These are phyloP conservation scores for Erpetoichthys calabaricus DNA, from an alignment of 2,797 vertebrate genomes.

Conservation along the genomic window DNA sequence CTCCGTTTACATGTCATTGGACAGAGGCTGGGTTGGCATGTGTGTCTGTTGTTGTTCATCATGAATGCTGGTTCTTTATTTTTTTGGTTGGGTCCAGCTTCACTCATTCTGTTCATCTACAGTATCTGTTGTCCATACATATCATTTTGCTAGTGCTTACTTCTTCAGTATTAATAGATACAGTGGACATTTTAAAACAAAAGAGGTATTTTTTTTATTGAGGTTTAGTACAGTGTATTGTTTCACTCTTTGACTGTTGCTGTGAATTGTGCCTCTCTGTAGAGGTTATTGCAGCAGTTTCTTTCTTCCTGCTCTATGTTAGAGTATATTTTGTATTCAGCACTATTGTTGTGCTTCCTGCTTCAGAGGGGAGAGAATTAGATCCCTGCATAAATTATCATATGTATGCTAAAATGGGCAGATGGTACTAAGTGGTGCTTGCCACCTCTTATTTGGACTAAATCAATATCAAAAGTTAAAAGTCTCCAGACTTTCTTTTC, in stretches of 20 bases:
- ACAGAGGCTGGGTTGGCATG: conserved; percentile 9
- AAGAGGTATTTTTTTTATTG: conserved; percentile 23
- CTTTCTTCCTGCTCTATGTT: conserved; percentile 88
- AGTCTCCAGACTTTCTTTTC: no score
- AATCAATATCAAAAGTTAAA: no score
- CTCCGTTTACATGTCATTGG: neutral
- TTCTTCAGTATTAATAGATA: conserved; percentile 21
- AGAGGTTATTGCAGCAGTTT: conserved; percentile 46
- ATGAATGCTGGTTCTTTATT: conserved; percentile 8
- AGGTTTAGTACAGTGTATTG: conserved; percentile 25
- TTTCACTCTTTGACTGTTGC: conserved; percentile 41
- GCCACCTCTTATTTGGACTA: no score
- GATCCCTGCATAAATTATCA: conserved; percentile 10
- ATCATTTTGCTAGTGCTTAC: conserved; percentile 21
- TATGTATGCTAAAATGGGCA: no score
- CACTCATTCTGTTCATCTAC: neutral
- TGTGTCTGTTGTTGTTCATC: conserved; percentile 15
- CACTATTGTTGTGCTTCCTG: conserved; percentile 75
- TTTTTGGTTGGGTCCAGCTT: conserved; percentile 4
- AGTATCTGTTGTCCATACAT: conserved; percentile 7
- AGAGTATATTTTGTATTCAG: conserved; percentile 70
- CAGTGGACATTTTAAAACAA: conserved; percentile 17
- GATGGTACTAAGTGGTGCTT: no score
- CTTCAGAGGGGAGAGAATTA: conserved; percentile 25
- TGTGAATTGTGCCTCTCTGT: conserved; percentile 28